Conservation (phyloP, 2,888 invertebrate species). For the Yponomeuta evonymella region DNA sequence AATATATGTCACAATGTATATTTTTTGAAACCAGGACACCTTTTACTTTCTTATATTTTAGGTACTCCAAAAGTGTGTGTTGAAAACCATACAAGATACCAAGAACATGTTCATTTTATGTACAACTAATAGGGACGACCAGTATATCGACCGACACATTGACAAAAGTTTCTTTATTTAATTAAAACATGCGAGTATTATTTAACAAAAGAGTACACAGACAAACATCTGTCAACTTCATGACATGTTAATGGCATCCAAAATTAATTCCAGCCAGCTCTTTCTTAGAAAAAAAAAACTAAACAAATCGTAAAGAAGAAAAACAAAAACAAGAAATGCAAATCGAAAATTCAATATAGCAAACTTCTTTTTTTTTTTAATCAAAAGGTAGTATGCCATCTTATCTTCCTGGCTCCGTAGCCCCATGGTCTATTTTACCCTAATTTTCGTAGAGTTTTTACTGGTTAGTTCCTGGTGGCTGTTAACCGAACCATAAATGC, state of each 20-base stretch:
- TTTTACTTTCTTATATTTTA: too few species aligned
- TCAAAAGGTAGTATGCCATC: not conserved
- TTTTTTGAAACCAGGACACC: too few species aligned
- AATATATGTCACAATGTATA: too few species aligned
- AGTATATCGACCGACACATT: not conserved
- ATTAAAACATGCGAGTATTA: not conserved
- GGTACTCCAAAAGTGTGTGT: too few species aligned
- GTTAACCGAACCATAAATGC: slow-evolving; percentile 11
- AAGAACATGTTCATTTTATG: too few species aligned
- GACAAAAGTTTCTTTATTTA: not conserved
- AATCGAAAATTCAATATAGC: not conserved
- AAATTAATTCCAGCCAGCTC: not conserved
- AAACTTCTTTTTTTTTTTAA: not conserved
- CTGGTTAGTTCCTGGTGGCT: slow-evolving; percentile 1
- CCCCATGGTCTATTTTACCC: not conserved
- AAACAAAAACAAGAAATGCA: not conserved
- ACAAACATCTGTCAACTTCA: slow-evolving; percentile 1
- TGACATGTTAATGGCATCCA: not conserved
- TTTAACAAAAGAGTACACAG: not conserved
- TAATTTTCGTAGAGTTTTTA: not conserved
- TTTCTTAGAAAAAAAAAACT: not conserved
- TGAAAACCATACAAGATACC: too few species aligned
- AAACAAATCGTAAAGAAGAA: not conserved
- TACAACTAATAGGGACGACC: too few species aligned
- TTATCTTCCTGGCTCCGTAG: not conserved